Evolutionary conservation across 2,888 invertebrate genomes (phyloP), one percentile per base, ranked within the genome.

Genomic region (Tridacna gigas): DNA sequence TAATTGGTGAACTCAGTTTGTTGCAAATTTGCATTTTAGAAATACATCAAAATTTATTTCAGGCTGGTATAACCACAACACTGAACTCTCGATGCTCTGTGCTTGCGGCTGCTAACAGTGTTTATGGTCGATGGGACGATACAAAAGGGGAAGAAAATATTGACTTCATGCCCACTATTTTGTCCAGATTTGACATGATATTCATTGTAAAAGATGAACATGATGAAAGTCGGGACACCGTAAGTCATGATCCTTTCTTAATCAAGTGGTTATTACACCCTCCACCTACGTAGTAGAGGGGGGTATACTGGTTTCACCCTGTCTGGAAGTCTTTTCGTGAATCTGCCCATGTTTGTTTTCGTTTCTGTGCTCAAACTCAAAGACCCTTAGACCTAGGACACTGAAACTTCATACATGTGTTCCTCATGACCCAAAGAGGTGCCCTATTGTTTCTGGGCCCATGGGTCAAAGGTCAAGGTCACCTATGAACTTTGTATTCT

Each of bases 121-220:
- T 99, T 84, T 99, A 98, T 95, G 99, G 99, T 0, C 96, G 99
- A 22, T 99, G 99, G 99, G 99, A 99, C 94, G 99, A 99, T 91
- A 97, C 97, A 0, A 99, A 99, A 95, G 99, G 98, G 0, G 98
- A 98, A 90, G 98, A 98, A 91, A 99, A 99, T 95, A 99, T 99
- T 88, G 99, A 99, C 95, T 99, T 99, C 94, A 98, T 99, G 98
- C 99, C 99, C 7, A 99, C 99, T n/a, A 99, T 99, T 95, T 96
- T 99, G 81, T 99, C 99, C 0, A 97, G 99, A 95, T 99, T 99
- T 95, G 99, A 99, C 95, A 99, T 98, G 98, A 99, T 99, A 92
- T 99, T 99, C 95, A 98, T 99, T 92, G 98, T 99, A 0, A 99
- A 99, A 95, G 99, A 99, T 95, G 97, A 98, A 89, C 99, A 99